Base-by-base conservation (phyloP, 2,888 invertebrate species). In the Limnephilus marmoratus region DNA sequence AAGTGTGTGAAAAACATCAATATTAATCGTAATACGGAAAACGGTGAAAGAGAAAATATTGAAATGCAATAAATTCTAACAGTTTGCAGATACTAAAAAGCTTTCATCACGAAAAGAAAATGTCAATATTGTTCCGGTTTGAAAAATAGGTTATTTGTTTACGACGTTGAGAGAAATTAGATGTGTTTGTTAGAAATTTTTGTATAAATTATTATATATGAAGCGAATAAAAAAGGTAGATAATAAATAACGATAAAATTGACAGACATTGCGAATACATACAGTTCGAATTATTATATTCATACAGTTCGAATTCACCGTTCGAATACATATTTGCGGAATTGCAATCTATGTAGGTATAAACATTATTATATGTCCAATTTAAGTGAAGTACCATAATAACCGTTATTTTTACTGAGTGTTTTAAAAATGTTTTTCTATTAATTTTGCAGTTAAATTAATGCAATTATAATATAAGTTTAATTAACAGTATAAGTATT, bases 1-100 rank as follows among this genome's bases (percentile, higher is more conserved):
- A 83, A 83, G 83, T 83, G 68, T 68, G 83, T 83, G 83, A 83
- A 83, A 83, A 37, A 15, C 34, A 37, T 18, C 83, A 83, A 11
- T 37, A 31, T 83, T 9, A 83, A 5, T 37, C 41, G 31, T 18
- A 24, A 41, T 37, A 24, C 7, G 24, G 15, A 83, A 83, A 34
- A 83, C 34, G 15, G 13, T 34, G 82, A 83, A 83, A 82, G 34
- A 34, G 82, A 82, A 31, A 82, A 31, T 82, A 82, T 31, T 7
- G 18, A 81, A 29, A 81, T 31, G 12, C 81, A n/a, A 31, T 29
- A 81, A 81, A 31, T 31, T 31, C 12, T 81, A 31, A 83, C 83
- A 83, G 34, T 83, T 31, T 83, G 37, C 83, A 34, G 31, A 83
- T 18, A n/a, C 18, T 15, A 34, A 15, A 31, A 37, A 37, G 13